These are phyloP conservation scores for Gambusia yucatana DNA, from an alignment of 2,797 vertebrate species.

Conservation along the genomic window DNA sequence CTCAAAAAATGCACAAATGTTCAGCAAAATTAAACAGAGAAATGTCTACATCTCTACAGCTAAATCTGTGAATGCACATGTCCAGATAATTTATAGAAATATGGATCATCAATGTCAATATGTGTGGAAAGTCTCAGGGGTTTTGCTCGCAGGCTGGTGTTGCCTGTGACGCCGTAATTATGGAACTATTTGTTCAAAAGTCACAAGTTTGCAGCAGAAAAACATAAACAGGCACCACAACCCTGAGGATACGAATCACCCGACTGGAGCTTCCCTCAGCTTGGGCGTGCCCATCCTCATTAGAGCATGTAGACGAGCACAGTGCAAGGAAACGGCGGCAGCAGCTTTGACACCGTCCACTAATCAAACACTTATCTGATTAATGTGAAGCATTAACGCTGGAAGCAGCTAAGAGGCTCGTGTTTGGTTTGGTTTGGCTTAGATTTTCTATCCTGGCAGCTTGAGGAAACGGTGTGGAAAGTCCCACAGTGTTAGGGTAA, in stretches of 20 bases:
- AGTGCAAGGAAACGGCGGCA: background rate
- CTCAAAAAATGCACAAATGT: background rate
- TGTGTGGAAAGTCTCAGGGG: background rate
- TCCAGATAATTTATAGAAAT: background rate
- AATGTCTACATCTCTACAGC: background rate
- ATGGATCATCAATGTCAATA: background rate
- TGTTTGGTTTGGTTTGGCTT: background rate
- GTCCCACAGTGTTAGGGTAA: background rate
- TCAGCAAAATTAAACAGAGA: background rate
- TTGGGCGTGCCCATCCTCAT: background rate
- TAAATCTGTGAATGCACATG: background rate
- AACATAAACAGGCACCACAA: background rate
- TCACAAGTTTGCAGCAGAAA: slow-evolving; percentile 1
- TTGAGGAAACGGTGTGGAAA: background rate
- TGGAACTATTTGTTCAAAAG: background rate
- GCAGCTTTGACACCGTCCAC: background rate
- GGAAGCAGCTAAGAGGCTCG: background rate
- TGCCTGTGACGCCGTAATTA: background rate
- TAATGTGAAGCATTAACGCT: background rate
- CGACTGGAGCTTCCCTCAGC: background rate
- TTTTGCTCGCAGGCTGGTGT: background rate
- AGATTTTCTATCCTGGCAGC: background rate
- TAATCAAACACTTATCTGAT: background rate
- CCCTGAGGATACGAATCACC: background rate
- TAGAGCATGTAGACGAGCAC: background rate